These are phyloP conservation scores for Bradypodion pumilum DNA, from an alignment of 2,797 vertebrate species.

Conservation along the genomic window DNA sequence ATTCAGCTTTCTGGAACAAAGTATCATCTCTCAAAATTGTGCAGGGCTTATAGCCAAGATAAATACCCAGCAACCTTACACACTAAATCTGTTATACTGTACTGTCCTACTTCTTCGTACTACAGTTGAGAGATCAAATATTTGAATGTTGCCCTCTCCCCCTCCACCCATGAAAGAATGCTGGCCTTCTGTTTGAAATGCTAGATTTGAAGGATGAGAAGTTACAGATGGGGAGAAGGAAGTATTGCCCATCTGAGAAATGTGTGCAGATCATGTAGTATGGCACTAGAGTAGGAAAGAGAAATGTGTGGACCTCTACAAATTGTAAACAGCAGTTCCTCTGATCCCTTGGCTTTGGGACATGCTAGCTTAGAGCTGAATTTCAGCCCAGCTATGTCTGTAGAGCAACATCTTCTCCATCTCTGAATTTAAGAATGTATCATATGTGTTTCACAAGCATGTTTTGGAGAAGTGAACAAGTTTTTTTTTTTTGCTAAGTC, in stretches of 20 bases:
- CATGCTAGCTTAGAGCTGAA: background rate
- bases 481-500: too few species aligned
- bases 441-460: too few species aligned
- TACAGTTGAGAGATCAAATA: background rate
- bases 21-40: slow-evolving; percentile 1
- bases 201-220: background rate
- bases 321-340: too few species aligned
- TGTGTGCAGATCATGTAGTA: background rate
- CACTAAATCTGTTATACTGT: background rate
- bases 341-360: background rate
- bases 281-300: background rate
- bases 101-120: background rate
- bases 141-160: background rate
- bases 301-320: background rate
- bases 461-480: too few species aligned
- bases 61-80: background rate
- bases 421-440: background rate
- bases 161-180: background rate
- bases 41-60: background rate
- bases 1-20: background rate
- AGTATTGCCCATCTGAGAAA: background rate
- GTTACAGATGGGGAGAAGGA: background rate
- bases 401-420: background rate
- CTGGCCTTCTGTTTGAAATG: background rate
- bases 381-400: background rate